Base-by-base conservation (phyloP, 1,140 invertebrate species). In the Apis laboriosa region DNA sequence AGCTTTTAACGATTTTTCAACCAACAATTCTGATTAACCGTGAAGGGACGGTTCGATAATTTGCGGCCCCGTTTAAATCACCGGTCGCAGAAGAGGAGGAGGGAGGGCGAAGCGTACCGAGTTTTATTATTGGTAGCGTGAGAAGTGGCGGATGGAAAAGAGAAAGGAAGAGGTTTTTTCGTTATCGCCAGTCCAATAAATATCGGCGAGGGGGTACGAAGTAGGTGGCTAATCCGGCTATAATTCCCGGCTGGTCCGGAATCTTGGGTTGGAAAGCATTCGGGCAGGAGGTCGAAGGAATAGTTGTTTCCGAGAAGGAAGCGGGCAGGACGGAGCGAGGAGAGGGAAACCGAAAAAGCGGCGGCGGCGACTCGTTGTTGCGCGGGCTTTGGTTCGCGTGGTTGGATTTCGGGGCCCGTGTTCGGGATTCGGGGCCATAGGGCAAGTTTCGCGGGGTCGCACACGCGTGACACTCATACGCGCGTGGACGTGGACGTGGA, bases 391-490 rank as follows among this genome's bases (percentile, higher is more conserved):
- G 75, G 78, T 72, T 12, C 55, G 55, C 8, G 43, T 60, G 55
- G 19, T 51, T 13, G 24, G 24, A 51, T 80, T 58, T 83, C 28
- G 34, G 24, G 34, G 77, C 21, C 28, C 53, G 70, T 51, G 21
- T 56, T 73, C 55, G 56, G 71, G 34, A n/a, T 49, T 67, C 19
- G 74, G 58, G 72, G 68, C 34, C 67, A 60, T 63, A 63, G 73
- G 67, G 72, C 72, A 24, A 84, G 28, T 13, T 15, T 9, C 34
- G 34, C 72, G 77, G 75, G 87, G 87, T 86, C 88, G 83, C 67
- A 86, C 67, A 68, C 78, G 84, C 88, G 88, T 84, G 82, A 84
- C 85, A 79, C 79, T 81, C 66, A 83, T 73, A 19, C 34, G 64
- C 49, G n/a, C 43, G 67, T 12, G 53, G 21, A 56, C 43, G 64